A percentile compares a stretch with the other conserved stretches of the same genome.
phyloP scores from a whole-genome alignment of 2,888 invertebrate species.

The Teinopalpus imperialis region DNA sequence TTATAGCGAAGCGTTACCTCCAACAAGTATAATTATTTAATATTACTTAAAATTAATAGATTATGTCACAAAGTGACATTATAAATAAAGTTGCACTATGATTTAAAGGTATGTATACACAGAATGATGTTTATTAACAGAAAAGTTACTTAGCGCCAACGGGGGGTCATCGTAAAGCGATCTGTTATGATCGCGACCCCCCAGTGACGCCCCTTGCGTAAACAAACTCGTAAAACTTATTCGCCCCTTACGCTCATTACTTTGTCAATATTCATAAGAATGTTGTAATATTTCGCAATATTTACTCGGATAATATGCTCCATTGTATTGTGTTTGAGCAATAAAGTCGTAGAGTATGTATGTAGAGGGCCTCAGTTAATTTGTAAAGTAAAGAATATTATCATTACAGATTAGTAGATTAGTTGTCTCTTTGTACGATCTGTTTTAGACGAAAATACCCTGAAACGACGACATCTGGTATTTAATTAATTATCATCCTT shows the following conservation, averaged over 20 bases:
- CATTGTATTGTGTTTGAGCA: background rate
- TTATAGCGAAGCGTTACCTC: no score
- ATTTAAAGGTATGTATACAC: background rate
- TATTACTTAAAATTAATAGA: no score
- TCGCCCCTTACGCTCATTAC: conserved; percentile 18
- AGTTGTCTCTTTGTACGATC: no score
- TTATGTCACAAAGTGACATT: no score
- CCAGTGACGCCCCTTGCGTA: conserved; percentile 25
- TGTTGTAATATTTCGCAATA: conserved; percentile 9
- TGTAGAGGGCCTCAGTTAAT: conserved; percentile 6
- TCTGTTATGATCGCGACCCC: conserved; percentile 7
- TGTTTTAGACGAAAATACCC: no score
- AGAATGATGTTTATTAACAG: conserved; percentile 2
- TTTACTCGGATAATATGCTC: conserved; percentile 4
- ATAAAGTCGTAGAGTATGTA: background rate
- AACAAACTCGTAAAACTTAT: conserved; percentile 35
- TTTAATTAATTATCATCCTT: no score
- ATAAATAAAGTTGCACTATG: no score
- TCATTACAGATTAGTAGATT: no score
- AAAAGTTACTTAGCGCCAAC: conserved; percentile 10
- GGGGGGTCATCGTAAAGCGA: conserved; percentile 19
- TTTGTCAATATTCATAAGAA: conserved; percentile 23
- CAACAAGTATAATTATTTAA: no score
- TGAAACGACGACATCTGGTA: no score
- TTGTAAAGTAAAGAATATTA: conserved; percentile 2